Percentiles rank a stretch among this genome's conserved stretches.
phyloP scores from a whole-genome alignment of 1,140 invertebrate genomes.

The Drosophila jambulina region DNA sequence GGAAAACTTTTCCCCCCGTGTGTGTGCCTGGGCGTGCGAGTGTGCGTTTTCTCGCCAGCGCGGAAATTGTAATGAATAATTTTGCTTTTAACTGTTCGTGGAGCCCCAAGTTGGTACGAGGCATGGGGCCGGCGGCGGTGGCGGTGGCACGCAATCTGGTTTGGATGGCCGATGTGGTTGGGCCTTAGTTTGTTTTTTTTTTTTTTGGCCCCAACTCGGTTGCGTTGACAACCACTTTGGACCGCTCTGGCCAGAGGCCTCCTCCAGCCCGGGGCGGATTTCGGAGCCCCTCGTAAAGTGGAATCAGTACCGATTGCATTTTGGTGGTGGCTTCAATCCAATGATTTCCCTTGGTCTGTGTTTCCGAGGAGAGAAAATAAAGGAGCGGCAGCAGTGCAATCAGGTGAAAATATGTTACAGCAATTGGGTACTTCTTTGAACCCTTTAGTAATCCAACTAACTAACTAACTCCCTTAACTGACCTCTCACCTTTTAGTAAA shows the following conservation, averaged over 20 bases:
- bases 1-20: conserved; percentile 62
- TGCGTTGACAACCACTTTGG: conserved; percentile 64
- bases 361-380: background rate
- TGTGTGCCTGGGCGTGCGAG: conserved; percentile 37
- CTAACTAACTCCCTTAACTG: too few species aligned
- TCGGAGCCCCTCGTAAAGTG: background rate
- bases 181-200: conserved; percentile 50
- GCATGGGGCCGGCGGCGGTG: background rate
- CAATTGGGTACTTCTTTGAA: too few species aligned
- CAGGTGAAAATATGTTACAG: background rate
- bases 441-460: too few species aligned
- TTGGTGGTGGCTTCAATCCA: background rate
- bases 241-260: conserved; percentile 22
- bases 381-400: background rate
- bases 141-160: conserved; percentile 64
- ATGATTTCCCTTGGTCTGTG: background rate
- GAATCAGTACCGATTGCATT: conserved; percentile 1
- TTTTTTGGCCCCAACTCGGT: conserved; percentile 31
- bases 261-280: background rate
- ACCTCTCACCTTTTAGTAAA: too few species aligned
- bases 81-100: conserved; percentile 74
- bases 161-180: conserved; percentile 54
- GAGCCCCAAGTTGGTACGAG: conserved; percentile 4
- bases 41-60: conserved; percentile 53
- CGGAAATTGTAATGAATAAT: conserved; percentile 83